Evolutionary conservation across 2,888 invertebrate species (phyloP).

Genomic region (Malthinus seriepunctatus): DNA sequence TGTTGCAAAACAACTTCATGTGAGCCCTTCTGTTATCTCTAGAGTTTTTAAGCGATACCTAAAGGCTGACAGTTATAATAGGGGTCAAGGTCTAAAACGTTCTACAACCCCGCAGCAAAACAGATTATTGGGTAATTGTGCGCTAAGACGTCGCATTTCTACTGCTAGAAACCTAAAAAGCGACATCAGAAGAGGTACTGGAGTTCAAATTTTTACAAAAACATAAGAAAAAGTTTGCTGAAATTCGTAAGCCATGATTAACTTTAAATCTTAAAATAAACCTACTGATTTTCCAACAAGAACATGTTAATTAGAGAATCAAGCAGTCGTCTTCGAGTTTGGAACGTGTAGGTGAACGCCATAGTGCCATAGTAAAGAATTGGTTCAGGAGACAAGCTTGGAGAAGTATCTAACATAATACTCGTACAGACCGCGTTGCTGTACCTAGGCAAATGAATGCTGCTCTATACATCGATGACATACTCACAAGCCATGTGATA

Average conservation of each 20-base stretch:
- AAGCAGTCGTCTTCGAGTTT: background rate
- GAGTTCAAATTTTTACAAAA: background rate
- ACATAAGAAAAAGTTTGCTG: constrained; percentile 4
- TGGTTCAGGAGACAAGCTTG: too few species aligned
- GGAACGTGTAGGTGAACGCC: too few species aligned
- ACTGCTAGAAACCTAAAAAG: background rate
- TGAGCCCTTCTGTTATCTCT: too few species aligned
- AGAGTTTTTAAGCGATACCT: too few species aligned
- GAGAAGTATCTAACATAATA: too few species aligned
- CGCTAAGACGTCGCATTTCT: background rate
- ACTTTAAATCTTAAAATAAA: background rate
- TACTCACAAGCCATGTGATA: background rate
- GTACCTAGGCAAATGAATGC: too few species aligned
- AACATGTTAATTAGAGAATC: background rate
- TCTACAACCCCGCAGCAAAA: background rate
- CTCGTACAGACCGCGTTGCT: too few species aligned
- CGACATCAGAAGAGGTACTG: background rate
- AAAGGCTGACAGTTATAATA: too few species aligned
- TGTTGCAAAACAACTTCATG: too few species aligned
- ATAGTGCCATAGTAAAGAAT: too few species aligned
- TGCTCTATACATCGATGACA: background rate
- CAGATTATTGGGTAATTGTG: background rate
- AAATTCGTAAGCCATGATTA: too few species aligned
- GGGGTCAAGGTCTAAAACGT: background rate
- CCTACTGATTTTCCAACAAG: background rate